These are phyloP conservation scores for Magallana ariakensis DNA, from an alignment of 1,140 invertebrate genomes.

Conservation along the genomic window DNA sequence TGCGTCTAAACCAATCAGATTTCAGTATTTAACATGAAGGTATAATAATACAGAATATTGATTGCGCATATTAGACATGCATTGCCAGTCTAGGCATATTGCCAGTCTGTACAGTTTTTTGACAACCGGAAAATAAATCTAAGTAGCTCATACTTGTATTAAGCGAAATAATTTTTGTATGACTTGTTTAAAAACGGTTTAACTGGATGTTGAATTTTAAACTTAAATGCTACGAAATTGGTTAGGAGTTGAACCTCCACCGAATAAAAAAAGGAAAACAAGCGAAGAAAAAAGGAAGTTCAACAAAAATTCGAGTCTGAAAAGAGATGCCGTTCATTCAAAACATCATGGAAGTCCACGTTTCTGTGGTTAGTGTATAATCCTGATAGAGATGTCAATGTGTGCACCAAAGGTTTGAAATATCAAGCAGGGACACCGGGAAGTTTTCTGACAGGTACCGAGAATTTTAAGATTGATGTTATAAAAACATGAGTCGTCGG, in stretches of 20 bases:
- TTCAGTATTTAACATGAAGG: no score
- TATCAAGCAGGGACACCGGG: neutral
- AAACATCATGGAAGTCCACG: neutral
- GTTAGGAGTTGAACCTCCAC: neutral
- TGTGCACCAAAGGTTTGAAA: neutral
- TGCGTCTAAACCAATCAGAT: no score
- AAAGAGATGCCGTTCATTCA: neutral
- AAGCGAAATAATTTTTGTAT: neutral
- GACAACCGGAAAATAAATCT: neutral
- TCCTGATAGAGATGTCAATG: neutral
- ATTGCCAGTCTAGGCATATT: no score
- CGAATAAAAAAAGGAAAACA: neutral
- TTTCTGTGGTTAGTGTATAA: neutral
- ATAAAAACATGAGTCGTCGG: neutral
- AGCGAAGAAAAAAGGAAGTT: neutral
- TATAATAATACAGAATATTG: no score
- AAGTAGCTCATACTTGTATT: neutral
- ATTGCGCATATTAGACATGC: no score
- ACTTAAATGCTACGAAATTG: neutral
- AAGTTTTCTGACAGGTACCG: neutral
- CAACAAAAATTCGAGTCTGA: neutral
- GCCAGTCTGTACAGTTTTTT: neutral
- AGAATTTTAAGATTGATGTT: slow-evolving; percentile 15
- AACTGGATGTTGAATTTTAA: neutral
- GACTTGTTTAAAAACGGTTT: neutral